Evolutionary conservation across 2,888 invertebrate species (phyloP).

Genomic region (Drosophila limbata): DNA sequence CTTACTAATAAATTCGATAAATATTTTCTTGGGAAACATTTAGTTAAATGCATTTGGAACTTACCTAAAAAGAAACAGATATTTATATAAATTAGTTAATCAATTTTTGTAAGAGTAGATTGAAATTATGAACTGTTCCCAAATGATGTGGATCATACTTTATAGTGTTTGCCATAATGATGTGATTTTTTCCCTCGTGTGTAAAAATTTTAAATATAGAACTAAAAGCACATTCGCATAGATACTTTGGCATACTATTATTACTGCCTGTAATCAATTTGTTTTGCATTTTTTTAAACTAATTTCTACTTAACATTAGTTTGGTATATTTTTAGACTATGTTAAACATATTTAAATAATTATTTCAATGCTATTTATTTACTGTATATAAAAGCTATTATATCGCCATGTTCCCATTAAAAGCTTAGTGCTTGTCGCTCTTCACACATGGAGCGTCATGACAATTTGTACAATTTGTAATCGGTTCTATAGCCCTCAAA

Average conservation of each 20-base stretch:
- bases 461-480: constrained; percentile 41
- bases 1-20: constrained; percentile 27
- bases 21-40: not conserved
- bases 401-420: constrained; percentile 29
- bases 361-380: constrained; percentile 6
- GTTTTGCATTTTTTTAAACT: too few species aligned
- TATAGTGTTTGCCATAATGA: too few species aligned
- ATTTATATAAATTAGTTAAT: not conserved
- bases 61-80: constrained; percentile 57
- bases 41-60: constrained; percentile 20
- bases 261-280: too few species aligned
- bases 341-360: not conserved
- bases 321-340: not conserved
- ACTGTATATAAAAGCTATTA: constrained; percentile 1
- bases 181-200: too few species aligned
- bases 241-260: too few species aligned
- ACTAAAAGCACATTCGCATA: too few species aligned
- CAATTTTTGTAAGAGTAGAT: not conserved
- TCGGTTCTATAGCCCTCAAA: constrained; percentile 30
- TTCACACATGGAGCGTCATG: constrained; percentile 39
- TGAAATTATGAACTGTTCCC: not conserved
- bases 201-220: too few species aligned
- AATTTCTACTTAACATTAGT: too few species aligned
- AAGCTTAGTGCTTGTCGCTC: constrained; percentile 26
- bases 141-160: too few species aligned